Conservation (phyloP, 2,888 invertebrate genomes). For the Apamea sordens region DNA sequence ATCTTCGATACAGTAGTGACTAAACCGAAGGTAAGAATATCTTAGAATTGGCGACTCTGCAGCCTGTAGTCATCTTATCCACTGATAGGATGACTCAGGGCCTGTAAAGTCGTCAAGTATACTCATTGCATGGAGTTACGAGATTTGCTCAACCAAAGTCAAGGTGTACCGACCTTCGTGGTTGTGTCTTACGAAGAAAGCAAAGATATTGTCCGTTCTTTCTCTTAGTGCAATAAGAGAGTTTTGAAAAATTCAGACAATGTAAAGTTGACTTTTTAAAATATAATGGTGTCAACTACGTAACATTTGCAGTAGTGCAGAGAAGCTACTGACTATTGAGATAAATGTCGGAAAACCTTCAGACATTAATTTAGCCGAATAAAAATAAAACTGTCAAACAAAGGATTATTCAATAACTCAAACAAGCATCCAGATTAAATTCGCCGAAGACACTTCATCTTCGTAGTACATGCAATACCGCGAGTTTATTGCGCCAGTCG, state of each 20-base stretch:
- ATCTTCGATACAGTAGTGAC: not conserved
- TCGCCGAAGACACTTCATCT: conserved; percentile 33
- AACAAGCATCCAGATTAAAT: conserved; percentile 18
- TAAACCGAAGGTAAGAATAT: not conserved
- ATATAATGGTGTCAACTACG: not conserved
- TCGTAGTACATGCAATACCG: conserved; percentile 51
- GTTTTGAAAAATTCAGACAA: not conserved
- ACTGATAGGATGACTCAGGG: not conserved
- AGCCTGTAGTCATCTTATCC: not conserved
- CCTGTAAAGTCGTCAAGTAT: not conserved
- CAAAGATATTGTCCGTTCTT: not conserved
- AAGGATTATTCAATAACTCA: conserved; percentile 4
- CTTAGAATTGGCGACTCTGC: not conserved
- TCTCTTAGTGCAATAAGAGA: not conserved
- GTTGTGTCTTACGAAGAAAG: not conserved
- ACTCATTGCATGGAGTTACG: too few relatives aligned
- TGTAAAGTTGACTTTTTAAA: not conserved
- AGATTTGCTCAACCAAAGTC: not conserved
- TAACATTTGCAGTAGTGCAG: too few relatives aligned
- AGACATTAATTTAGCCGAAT: not conserved
- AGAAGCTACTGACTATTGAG: not conserved
- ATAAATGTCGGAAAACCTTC: not conserved
- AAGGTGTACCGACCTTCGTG: not conserved
- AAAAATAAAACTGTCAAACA: not conserved
- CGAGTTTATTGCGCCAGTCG: conserved; percentile 66